Conservation (phyloP, 1,140 invertebrate genomes). For the Lasioglossum baleicum region DNA sequence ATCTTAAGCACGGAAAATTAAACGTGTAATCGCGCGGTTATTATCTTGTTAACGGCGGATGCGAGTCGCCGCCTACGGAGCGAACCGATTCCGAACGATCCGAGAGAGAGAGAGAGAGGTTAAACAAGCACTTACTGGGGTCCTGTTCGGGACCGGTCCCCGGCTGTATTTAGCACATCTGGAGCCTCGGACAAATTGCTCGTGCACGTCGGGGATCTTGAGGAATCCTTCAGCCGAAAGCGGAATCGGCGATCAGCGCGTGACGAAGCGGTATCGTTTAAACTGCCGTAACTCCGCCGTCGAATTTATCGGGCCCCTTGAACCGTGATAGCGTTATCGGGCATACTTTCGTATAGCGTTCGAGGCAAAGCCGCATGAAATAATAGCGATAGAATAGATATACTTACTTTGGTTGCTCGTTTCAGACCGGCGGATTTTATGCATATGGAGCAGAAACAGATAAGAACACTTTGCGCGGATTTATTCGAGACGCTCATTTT, state of each 20-base stretch:
- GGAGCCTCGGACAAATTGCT: conserved; percentile 16
- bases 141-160: too few relatives aligned
- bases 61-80: conserved; percentile 35
- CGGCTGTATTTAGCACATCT: neutral
- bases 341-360: too few relatives aligned
- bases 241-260: neutral
- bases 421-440: too few relatives aligned
- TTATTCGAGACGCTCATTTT: too few relatives aligned
- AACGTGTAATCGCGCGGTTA: conserved; percentile 74
- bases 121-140: conserved; percentile 8
- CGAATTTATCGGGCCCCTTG: neutral
- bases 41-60: conserved; percentile 74
- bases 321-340: too few relatives aligned
- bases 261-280: conserved; percentile 1
- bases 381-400: too few relatives aligned
- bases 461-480: too few relatives aligned
- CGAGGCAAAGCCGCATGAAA: too few relatives aligned
- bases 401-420: too few relatives aligned
- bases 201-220: neutral
- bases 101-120: conserved; percentile 12
- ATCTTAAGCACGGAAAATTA: conserved; percentile 74
- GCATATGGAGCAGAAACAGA: too few relatives aligned
- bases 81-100: conserved; percentile 21
- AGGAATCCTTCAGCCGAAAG: conserved; percentile 5
- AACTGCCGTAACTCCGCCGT: neutral